Evolutionary conservation across 2,113 vertebrate species (phyloP), one percentile per base, ranked within the genome.

Genomic region (Nibea coibor): DNA sequence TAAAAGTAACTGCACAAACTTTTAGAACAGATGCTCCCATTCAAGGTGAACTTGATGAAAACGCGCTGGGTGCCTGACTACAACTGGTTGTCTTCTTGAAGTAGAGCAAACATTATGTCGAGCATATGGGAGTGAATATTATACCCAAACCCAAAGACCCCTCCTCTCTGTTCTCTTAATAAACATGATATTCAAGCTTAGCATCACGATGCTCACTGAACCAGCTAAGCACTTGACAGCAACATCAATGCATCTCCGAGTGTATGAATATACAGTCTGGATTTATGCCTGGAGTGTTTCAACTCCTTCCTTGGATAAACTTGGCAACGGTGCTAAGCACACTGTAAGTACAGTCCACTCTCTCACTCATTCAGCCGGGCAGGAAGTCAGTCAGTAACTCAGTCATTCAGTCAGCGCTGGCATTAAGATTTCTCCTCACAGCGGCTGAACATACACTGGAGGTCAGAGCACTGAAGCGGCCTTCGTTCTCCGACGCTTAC

Each of bases 101-200:
- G 50, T n/a, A 48, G 67, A 53, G 65, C 64, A 73, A 57, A 72
- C 54, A 75, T 47, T 50, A 61, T 64, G 71, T 58, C 54, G 56
- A 82, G 63, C 79, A 83, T 78, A 86, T 75, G 86, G 58, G 39
- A 50, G 57, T 65, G 75, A 75, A 57, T 73, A 82, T 68, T 51
- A 59, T 11, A 57, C 72, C 54, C 57, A 63, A n/a, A 50, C 67
- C 54, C 56, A 22, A 12, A 43, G 69, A 76, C 47, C 11, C 45
- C 31, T 81, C 51, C 69, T 78, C 71, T 73, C 14, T 7, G 14
- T 31, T 47, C 74, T 68, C 48, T 76, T 82, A 82, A 81, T 88
- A 87, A 87, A 88, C 81, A 74, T 84, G 75, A 87, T 82, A 79
- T 87, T 88, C 84, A 81, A 69, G 62, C 80, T 62, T 70, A 45